A percentile compares a stretch with the other conserved stretches of the same genome.
These are phyloP conservation scores for Anagrus nilaparvatae DNA, from an alignment of 1,140 invertebrate species.

Conservation along the genomic window DNA sequence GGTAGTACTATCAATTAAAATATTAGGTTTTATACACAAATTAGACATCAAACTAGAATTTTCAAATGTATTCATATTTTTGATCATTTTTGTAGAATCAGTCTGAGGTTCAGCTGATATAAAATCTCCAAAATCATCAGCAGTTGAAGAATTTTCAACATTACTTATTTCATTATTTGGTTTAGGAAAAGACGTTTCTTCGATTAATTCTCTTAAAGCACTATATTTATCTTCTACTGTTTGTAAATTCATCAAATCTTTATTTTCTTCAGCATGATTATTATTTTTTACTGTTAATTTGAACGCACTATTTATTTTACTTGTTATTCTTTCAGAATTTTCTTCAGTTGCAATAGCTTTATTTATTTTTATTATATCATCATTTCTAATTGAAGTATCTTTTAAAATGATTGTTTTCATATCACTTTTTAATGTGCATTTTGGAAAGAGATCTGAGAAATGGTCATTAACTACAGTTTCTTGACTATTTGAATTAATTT, in stretches of 20 bases:
- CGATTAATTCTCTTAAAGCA: conserved; percentile 38
- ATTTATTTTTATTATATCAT: conserved; percentile 21
- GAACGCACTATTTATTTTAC: conserved; percentile 17
- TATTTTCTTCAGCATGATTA: conserved; percentile 15
- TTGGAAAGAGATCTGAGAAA: conserved; percentile 36
- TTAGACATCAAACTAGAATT: too few relatives aligned
- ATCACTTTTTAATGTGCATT: conserved; percentile 36
- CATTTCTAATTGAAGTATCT: conserved; percentile 38
- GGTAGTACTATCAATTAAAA: too few relatives aligned
- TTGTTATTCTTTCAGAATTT: conserved; percentile 14
- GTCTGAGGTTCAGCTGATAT: conserved; percentile 39
- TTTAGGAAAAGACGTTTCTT: conserved; percentile 22
- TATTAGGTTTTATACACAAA: too few relatives aligned
- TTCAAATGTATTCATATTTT: too few relatives aligned
- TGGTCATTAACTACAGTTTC: conserved; percentile 20
- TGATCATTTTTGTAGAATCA: conserved; percentile 10
- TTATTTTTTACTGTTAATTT: conserved; percentile 15
- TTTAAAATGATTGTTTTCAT: conserved; percentile 39
- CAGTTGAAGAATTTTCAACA: conserved; percentile 10
- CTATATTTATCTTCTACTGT: conserved; percentile 41
- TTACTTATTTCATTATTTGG: conserved; percentile 7
- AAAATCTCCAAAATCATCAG: conserved; percentile 52
- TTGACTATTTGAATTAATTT: conserved; percentile 12
- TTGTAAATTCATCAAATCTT: conserved; percentile 38
- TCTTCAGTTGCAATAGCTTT: conserved; percentile 13